Percentiles rank a stretch among this genome's conserved stretches.
Conservation (phyloP, 2,888 invertebrate species). For the Sceliomorpha sp. region DNA sequence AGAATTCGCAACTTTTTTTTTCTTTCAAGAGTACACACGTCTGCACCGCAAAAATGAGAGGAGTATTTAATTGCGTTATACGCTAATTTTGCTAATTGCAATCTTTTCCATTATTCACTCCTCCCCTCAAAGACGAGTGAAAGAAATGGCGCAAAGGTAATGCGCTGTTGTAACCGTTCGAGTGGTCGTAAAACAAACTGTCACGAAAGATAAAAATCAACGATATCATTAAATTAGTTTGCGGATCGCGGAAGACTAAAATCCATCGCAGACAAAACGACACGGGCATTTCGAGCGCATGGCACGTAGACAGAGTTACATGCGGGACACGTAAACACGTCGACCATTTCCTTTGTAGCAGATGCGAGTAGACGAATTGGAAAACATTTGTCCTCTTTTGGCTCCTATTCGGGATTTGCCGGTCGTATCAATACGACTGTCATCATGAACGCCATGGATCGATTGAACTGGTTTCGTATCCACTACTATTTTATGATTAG, state of each 20-base stretch:
- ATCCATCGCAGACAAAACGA: conserved; percentile 44
- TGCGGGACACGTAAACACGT: conserved; percentile 66
- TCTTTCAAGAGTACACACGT: conserved; percentile 10
- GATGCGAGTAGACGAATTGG: conserved; percentile 65
- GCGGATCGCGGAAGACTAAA: conserved; percentile 46
- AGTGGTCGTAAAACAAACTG: conserved; percentile 24
- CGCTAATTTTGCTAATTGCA: conserved; percentile 35
- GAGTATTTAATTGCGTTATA: conserved; percentile 15
- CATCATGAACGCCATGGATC: no score
- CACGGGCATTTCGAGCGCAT: conserved; percentile 36
- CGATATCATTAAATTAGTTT: conserved; percentile 59
- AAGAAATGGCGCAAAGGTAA: no score
- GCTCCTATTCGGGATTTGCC: conserved; percentile 28
- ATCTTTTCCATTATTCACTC: conserved; percentile 16
- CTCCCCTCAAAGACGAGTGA: background rate
- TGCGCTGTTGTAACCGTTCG: conserved; percentile 1
- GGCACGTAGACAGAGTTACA: conserved; percentile 52
- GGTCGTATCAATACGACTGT: conserved; percentile 23
- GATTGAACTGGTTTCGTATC: no score
- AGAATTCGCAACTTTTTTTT: conserved; percentile 41
- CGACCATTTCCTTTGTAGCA: conserved; percentile 65
- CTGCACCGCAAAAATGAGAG: conserved; percentile 2
- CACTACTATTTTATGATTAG: no score
- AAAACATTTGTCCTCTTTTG: conserved; percentile 65
- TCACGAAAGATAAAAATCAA: conserved; percentile 32